phyloP scores from a whole-genome alignment of 2,113 vertebrate species.

The Illadopsis cleaveri region DNA sequence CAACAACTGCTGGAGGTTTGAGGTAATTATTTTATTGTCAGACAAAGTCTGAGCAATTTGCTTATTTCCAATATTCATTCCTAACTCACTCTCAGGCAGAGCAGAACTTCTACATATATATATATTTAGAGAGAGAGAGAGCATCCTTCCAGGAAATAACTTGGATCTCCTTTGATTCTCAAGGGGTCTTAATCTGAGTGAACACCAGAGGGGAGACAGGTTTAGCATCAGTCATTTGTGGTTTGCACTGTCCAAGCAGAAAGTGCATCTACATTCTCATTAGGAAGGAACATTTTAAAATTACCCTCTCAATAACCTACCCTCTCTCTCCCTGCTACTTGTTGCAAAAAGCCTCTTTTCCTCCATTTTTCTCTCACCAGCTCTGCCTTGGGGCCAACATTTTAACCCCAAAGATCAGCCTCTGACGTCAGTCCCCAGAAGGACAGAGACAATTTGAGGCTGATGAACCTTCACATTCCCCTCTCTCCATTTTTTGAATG shows the following conservation, averaged over 20 bases:
- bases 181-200: background rate
- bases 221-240: background rate
- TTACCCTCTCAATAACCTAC: background rate
- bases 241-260: background rate
- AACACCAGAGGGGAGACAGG: background rate
- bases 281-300: background rate
- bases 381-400: background rate
- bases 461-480: background rate
- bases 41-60: background rate
- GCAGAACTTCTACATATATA: background rate
- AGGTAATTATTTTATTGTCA: conserved; percentile 17
- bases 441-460: background rate
- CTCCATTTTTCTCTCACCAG: background rate
- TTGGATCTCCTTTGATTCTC: background rate
- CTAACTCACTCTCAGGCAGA: background rate
- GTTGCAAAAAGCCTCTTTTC: background rate
- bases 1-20: conserved; percentile 6
- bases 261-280: background rate
- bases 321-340: background rate
- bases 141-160: background rate
- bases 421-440: background rate
- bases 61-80: background rate
- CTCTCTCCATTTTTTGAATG: background rate
- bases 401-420: conserved; percentile 7
- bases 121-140: background rate